Percentiles rank a stretch among this genome's conserved stretches.
phyloP scores from a whole-genome alignment of 2,113 vertebrate genomes.

The Archilochus colubris region DNA sequence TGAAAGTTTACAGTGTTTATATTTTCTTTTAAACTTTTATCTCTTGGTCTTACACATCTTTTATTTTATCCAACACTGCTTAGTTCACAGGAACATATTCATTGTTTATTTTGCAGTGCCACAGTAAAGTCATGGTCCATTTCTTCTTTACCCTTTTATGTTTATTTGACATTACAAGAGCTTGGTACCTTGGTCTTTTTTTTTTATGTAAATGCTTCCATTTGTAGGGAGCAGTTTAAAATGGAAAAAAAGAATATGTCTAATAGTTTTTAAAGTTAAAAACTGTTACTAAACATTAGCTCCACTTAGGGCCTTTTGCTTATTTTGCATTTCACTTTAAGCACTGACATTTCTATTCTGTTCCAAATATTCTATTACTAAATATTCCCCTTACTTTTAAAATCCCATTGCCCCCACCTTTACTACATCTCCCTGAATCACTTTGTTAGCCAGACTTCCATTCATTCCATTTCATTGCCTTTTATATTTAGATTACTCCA shows the following conservation, averaged over 20 bases:
- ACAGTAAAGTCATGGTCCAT: background rate
- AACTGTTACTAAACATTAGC: background rate
- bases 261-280: background rate
- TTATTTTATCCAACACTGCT: background rate
- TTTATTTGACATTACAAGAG: background rate
- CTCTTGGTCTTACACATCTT: background rate
- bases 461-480: slow-evolving; percentile 49
- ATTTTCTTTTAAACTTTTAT: background rate
- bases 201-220: background rate
- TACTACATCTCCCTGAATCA: background rate
- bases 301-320: background rate
- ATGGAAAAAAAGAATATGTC: background rate
- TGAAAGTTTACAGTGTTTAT: accelerated
- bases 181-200: background rate
- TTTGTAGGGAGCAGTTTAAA: background rate
- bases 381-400: background rate
- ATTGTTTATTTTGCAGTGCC: background rate
- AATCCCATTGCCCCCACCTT: slow-evolving; percentile 1
- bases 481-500: slow-evolving; percentile 46
- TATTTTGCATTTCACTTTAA: background rate
- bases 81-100: background rate
- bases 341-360: background rate
- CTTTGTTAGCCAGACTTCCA: slow-evolving; percentile 50
- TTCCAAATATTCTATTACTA: background rate
- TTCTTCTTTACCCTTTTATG: background rate